Percentiles rank a stretch among this genome's conserved stretches.
These are phyloP conservation scores for Stomorhina lunata DNA, from an alignment of 2,888 invertebrate species.

Conservation along the genomic window DNA sequence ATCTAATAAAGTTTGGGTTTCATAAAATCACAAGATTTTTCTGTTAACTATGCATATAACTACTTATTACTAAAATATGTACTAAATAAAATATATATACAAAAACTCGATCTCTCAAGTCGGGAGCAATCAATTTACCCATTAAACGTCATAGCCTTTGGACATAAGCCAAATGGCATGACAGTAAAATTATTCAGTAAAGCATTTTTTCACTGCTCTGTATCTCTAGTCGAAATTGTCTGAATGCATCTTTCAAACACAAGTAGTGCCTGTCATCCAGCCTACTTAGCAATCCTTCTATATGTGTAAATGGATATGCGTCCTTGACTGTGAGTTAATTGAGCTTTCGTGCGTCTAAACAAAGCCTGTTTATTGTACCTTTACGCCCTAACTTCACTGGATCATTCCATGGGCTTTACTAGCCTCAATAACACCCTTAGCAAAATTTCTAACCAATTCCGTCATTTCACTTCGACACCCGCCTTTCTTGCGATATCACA, in stretches of 20 bases:
- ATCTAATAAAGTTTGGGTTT: too few species aligned
- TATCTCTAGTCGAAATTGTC: slow-evolving; percentile 5
- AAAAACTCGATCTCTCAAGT: not conserved
- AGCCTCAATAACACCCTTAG: slow-evolving; percentile 69
- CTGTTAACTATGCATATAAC: too few species aligned
- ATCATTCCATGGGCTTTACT: slow-evolving; percentile 65
- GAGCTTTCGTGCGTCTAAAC: slow-evolving; percentile 41
- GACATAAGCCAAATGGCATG: slow-evolving; percentile 22
- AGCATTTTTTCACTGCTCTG: slow-evolving; percentile 16
- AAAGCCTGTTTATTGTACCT: slow-evolving; percentile 28
- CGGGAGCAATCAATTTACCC: slow-evolving; percentile 16
- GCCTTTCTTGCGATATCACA: not conserved
- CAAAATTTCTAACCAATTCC: slow-evolving; percentile 72
- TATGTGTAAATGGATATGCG: slow-evolving; percentile 40
- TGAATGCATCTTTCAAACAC: slow-evolving; percentile 25
- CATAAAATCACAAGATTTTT: too few species aligned
- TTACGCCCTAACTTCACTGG: slow-evolving; percentile 31
- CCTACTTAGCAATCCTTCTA: slow-evolving; percentile 52
- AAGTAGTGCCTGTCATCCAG: slow-evolving; percentile 54
- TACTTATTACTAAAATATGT: too few species aligned
- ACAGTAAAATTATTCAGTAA: slow-evolving; percentile 30
- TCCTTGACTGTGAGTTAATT: slow-evolving; percentile 38
- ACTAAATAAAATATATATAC: too few species aligned
- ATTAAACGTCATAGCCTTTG: slow-evolving; percentile 65
- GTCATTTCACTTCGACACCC: slow-evolving; percentile 33